phyloP scores from a whole-genome alignment of 2,797 vertebrate genomes.

The Pipistrellus pipistrellus region DNA sequence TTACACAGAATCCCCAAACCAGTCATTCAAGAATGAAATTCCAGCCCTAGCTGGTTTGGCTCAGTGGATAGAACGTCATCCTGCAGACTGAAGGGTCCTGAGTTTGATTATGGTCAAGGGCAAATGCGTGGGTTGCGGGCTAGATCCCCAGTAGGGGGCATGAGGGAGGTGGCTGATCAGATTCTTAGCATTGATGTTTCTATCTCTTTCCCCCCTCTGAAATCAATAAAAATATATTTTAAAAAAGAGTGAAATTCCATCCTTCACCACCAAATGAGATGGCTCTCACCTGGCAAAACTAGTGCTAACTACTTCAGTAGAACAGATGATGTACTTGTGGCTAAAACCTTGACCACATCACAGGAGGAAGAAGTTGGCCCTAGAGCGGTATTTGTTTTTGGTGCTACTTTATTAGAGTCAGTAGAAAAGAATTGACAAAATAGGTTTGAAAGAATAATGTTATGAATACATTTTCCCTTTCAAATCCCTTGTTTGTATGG shows the following conservation, averaged over 20 bases:
- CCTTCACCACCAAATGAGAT: neutral
- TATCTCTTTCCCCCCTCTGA: too few relatives aligned
- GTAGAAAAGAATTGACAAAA: conserved; percentile 30
- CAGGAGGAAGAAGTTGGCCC: neutral
- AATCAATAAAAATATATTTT: too few relatives aligned
- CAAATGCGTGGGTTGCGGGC: too few relatives aligned
- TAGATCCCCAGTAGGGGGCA: too few relatives aligned
- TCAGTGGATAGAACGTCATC: too few relatives aligned
- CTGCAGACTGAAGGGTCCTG: too few relatives aligned
- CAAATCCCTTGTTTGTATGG: neutral
- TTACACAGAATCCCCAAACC: neutral
- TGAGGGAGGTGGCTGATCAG: too few relatives aligned
- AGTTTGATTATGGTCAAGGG: too few relatives aligned
- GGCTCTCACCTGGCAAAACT: neutral
- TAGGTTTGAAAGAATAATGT: conserved; percentile 12
- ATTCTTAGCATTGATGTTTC: too few relatives aligned
- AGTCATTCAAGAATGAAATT: conserved; percentile 46
- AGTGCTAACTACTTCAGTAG: neutral
- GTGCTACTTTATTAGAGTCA: neutral
- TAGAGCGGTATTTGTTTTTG: neutral
- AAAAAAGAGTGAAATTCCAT: conserved; percentile 16
- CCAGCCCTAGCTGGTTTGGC: too few relatives aligned
- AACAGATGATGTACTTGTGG: neutral
- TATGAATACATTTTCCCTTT: conserved; percentile 64
- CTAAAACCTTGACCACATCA: neutral